Evolutionary conservation across 2,888 invertebrate species (phyloP).

Genomic region (Catotricha subobsoleta): DNA sequence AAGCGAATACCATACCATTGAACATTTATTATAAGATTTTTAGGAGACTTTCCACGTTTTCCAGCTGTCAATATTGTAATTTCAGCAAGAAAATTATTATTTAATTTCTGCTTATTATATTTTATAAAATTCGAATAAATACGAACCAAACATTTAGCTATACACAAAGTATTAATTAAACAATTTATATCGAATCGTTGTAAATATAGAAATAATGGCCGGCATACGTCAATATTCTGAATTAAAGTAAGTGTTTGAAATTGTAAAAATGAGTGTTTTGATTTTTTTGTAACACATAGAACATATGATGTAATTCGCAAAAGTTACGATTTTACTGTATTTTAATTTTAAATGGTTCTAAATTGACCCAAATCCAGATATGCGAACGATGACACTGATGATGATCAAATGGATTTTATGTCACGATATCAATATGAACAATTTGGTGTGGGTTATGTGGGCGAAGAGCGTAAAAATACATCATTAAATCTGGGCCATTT

Average conservation of each 20-base stretch:
- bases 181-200: no score
- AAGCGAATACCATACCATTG: no score
- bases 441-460: not conserved
- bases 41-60: no score
- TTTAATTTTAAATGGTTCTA: not conserved
- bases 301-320: not conserved
- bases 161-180: no score
- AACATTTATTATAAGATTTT: no score
- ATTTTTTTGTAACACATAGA: not conserved
- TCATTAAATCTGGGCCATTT: not conserved
- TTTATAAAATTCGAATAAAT: no score
- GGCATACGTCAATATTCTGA: not conserved
- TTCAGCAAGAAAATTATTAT: no score
- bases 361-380: not conserved
- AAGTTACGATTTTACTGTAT: not conserved
- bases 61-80: no score
- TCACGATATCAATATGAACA: not conserved
- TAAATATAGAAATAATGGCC: no score
- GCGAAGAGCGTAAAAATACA: not conserved
- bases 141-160: no score
- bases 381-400: constrained; percentile 2
- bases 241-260: not conserved
- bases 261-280: not conserved
- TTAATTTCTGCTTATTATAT: no score
- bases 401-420: constrained; percentile 1